A percentile compares a stretch with the other conserved stretches of the same genome.
Evolutionary conservation across 1,140 invertebrate genomes (phyloP).

Genomic region (Leptopilina clavipes): DNA sequence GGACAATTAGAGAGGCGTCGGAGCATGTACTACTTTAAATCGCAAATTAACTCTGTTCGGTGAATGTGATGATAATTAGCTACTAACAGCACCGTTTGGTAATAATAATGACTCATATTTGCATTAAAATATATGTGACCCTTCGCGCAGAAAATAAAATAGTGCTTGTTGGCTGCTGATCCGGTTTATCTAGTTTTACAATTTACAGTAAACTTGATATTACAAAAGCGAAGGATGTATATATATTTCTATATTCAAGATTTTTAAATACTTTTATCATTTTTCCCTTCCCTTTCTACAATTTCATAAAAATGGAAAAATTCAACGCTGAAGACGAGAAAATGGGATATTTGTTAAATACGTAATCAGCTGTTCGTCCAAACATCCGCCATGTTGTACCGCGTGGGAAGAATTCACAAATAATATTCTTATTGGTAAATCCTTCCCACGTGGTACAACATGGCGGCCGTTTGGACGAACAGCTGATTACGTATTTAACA

Average conservation of each 20-base stretch:
- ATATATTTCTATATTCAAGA: background rate
- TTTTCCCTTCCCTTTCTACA: no score
- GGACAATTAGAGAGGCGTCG: slow-evolving; percentile 29
- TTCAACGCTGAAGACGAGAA: no score
- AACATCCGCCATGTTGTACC: background rate
- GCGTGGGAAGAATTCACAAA: background rate
- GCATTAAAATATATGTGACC: slow-evolving; percentile 17
- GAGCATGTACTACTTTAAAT: slow-evolving; percentile 26
- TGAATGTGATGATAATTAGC: slow-evolving; percentile 23
- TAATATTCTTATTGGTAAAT: no score
- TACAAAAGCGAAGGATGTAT: background rate
- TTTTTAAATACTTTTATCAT: background rate
- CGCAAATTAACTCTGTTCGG: background rate
- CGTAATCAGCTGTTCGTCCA: background rate
- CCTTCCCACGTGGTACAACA: background rate
- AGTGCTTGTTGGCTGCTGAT: slow-evolving; percentile 2
- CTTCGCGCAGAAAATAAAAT: slow-evolving; percentile 9
- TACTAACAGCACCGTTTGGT: slow-evolving; percentile 16
- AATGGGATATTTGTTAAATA: background rate
- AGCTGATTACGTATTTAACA: background rate
- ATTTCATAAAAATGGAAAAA: no score
- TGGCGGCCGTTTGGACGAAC: background rate
- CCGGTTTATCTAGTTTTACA: slow-evolving; percentile 32
- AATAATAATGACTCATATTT: slow-evolving; percentile 28
- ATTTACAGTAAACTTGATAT: slow-evolving; percentile 7